Percentiles rank a stretch among this genome's conserved stretches.
phyloP scores from a whole-genome alignment of 1,140 invertebrate genomes.

The Zaprionus taronus region DNA sequence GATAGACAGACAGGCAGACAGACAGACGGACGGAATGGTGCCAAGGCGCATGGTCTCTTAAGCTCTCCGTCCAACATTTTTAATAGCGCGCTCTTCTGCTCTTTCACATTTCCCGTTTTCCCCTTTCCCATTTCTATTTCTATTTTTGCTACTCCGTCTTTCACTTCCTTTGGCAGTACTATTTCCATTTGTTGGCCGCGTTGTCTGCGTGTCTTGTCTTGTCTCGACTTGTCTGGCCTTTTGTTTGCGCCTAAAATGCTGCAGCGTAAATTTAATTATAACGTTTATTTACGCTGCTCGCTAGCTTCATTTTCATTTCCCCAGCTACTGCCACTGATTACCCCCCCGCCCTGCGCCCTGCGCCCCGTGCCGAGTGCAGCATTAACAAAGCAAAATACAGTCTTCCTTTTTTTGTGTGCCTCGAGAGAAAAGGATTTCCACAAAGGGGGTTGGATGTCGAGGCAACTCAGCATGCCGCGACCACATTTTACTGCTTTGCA shows the following conservation, averaged over 20 bases:
- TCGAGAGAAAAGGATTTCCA: constrained; percentile 17
- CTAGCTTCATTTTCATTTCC: constrained; percentile 7
- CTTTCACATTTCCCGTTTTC: not conserved
- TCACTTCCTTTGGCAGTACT: constrained; percentile 1
- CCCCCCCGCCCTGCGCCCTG: too few relatives aligned
- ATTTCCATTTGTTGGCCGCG: constrained; percentile 23
- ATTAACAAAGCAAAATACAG: constrained; percentile 17
- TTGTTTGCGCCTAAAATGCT: constrained; percentile 65
- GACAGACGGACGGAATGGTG: constrained; percentile 47
- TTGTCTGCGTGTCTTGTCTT: constrained; percentile 9
- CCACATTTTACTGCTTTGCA: constrained; percentile 27
- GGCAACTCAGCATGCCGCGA: constrained; percentile 19
- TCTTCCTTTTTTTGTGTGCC: not conserved
- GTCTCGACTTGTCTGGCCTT: constrained; percentile 46
- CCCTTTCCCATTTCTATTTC: constrained; percentile 11
- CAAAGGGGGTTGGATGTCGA: not conserved
- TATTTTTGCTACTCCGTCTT: constrained; percentile 11
- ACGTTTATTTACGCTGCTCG: constrained; percentile 60
- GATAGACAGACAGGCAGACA: not conserved
- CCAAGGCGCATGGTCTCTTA: constrained; percentile 57
- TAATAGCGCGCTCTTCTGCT: constrained; percentile 26
- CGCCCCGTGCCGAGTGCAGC: not conserved
- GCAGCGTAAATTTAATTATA: constrained; percentile 72
- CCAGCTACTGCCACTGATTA: constrained; percentile 38
- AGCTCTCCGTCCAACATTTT: constrained; percentile 39